Percentiles rank a stretch among this genome's conserved stretches.
These are phyloP conservation scores for Xerus inauris DNA, from an alignment of 2,113 vertebrate species.

Conservation along the genomic window DNA sequence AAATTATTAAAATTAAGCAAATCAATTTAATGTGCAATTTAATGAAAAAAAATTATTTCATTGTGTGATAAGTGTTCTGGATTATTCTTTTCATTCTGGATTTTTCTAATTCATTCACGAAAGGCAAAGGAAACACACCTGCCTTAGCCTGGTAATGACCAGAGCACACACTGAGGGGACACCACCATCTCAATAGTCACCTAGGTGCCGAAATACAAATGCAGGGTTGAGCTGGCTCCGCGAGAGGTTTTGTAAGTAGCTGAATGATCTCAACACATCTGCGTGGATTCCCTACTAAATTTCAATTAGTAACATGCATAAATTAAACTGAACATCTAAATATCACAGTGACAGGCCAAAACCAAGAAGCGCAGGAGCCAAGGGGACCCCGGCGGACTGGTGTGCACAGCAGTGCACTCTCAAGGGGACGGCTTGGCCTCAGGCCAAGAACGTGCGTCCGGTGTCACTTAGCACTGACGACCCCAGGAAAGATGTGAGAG, in stretches of 20 bases:
- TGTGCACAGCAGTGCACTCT: not conserved
- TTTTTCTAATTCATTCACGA: conserved; percentile 15
- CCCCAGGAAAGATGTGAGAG: conserved; percentile 31
- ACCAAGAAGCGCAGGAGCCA: not conserved
- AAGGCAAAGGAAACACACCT: conserved; percentile 60
- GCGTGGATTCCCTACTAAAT: not conserved
- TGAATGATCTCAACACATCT: not conserved
- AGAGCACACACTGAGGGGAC: conserved; percentile 39
- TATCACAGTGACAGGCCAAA: not conserved
- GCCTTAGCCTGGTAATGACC: conserved; percentile 68
- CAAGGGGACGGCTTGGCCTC: not conserved
- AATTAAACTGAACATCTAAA: not conserved
- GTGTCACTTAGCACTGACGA: not conserved
- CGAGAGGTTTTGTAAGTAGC: not conserved
- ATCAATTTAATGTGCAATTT: not conserved
- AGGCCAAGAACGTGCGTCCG: not conserved
- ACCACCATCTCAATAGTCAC: conserved; percentile 64
- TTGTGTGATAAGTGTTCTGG: conserved; percentile 48
- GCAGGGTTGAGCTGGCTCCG: conserved; percentile 50
- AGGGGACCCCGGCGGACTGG: not conserved
- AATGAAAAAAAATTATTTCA: not conserved
- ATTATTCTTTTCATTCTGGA: conserved; percentile 61
- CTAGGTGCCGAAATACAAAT: conserved; percentile 71
- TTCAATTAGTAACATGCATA: not conserved
- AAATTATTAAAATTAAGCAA: conserved; percentile 68